phyloP scores from a whole-genome alignment of 1,140 invertebrate genomes.

The Lepidurus couesii region DNA sequence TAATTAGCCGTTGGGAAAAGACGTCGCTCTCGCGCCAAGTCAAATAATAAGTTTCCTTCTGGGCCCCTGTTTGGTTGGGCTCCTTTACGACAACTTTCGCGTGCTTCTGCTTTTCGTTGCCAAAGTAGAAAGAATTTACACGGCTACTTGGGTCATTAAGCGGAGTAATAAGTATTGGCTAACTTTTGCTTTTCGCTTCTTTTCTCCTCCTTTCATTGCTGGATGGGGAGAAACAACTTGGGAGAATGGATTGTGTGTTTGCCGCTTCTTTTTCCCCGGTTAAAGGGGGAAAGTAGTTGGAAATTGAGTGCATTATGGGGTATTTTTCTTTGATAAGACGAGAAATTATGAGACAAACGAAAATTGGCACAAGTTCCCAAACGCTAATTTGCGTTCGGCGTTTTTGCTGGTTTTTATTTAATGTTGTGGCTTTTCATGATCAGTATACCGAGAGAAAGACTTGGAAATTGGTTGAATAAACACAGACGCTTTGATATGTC shows the following conservation, averaged over 20 bases:
- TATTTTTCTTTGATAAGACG: no score
- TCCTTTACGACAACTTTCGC: neutral
- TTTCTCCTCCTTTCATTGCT: neutral
- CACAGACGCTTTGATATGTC: neutral
- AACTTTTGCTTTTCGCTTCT: neutral
- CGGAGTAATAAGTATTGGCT: neutral
- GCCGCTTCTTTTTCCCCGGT: no score
- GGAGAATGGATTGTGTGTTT: no score
- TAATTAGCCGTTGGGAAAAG: neutral
- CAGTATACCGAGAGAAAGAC: neutral
- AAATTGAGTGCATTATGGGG: no score
- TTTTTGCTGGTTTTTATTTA: neutral
- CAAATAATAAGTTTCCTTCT: neutral
- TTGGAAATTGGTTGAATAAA: constrained; percentile 20
- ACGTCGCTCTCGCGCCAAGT: neutral
- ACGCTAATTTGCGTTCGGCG: no score
- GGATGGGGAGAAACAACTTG: no score
- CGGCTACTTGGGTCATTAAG: neutral
- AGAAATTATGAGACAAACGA: no score
- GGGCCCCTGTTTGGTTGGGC: neutral
- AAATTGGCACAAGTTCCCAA: no score
- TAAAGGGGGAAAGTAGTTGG: no score
- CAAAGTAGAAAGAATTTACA: neutral
- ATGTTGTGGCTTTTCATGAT: neutral
- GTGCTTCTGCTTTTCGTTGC: neutral